A percentile compares a stretch with the other conserved stretches of the same genome.
phyloP scores from a whole-genome alignment of 2,888 invertebrate species.

The Adineta ricciae region DNA sequence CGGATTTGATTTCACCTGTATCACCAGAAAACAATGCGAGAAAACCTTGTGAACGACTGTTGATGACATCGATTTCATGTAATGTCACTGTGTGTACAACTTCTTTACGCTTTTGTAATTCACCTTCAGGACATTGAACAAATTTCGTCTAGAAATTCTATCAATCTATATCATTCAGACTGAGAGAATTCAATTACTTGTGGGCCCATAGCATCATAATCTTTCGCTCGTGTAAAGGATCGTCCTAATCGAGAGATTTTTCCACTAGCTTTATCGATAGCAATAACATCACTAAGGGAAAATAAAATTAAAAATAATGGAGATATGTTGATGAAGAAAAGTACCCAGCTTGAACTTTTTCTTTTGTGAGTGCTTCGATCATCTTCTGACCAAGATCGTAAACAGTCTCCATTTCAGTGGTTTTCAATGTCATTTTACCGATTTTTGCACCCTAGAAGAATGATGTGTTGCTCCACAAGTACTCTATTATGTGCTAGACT shows the following conservation, averaged over 20 bases:
- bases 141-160: conserved; percentile 58
- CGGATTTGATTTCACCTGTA: conserved; percentile 93
- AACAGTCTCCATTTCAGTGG: conserved; percentile 98
- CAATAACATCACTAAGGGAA: conserved; percentile 71
- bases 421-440: conserved; percentile 88
- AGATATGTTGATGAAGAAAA: conserved; percentile 30
- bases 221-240: conserved; percentile 85
- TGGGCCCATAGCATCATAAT: conserved; percentile 88
- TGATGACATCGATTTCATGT: conserved; percentile 99
- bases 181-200: conserved; percentile 45
- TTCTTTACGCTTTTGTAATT: conserved; percentile 91
- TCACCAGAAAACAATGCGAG: conserved; percentile 94
- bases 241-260: conserved; percentile 79
- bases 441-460: conserved; percentile 62
- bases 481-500: not conserved
- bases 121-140: conserved; percentile 95
- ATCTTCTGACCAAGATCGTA: conserved; percentile 96
- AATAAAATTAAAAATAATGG: not conserved
- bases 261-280: conserved; percentile 95
- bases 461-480: too few relatives aligned
- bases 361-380: conserved; percentile 87
- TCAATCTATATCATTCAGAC: not conserved
- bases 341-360: conserved; percentile 64
- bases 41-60: conserved; percentile 92
- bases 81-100: conserved; percentile 90